Base-by-base conservation (phyloP, 2,888 invertebrate genomes). In the Xestia xanthographa region DNA sequence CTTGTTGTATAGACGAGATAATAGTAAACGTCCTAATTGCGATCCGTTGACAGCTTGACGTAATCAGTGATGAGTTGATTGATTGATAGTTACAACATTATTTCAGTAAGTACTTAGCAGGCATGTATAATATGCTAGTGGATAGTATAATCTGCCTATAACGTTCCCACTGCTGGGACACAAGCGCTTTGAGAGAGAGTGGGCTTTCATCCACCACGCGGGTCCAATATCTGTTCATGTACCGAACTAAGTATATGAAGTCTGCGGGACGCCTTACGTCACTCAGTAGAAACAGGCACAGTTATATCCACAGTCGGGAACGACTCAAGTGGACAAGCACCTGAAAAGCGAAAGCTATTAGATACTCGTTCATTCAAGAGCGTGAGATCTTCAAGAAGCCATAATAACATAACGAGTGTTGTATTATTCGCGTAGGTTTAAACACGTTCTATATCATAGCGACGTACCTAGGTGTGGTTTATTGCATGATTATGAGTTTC, bases 401-500 rank as follows among this genome's bases (percentile, higher is more conserved):
- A 73, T 73, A 73, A 77, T 58, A 80, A 66, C n/a, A 65, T 77
- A 76, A 79, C 68, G 71, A 48, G 53, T 58, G 29, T 73, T 71
- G 43, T 79, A 74, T 80, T 70, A 71, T 74, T 78, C 22, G 83
- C 79, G 89, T 87, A 87, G 89, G 89, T 82, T 85, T 79, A 75
- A 72, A 75, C 66, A 70, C 63, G 80, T 66, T 75, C 75, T 75
- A 74, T 77, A 86, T 80, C 71, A 77, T 58, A 80, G 76, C 77
- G 72, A 82, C 82, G 67, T 79, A 77, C 80, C 82, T 85, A 83
- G 86, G 84, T 88, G 90, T 81, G 89, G 90, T 90, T 92, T 89
- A 91, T 88, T 87, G 86, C 70, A 85, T 88, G 90, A 92, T 92
- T 91, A 90, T 90, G 86, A 83, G 88, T 87, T 91, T 92, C 92